Evolutionary conservation across 2,113 vertebrate species (phyloP).

Genomic region (Cyanoderma ruficeps): DNA sequence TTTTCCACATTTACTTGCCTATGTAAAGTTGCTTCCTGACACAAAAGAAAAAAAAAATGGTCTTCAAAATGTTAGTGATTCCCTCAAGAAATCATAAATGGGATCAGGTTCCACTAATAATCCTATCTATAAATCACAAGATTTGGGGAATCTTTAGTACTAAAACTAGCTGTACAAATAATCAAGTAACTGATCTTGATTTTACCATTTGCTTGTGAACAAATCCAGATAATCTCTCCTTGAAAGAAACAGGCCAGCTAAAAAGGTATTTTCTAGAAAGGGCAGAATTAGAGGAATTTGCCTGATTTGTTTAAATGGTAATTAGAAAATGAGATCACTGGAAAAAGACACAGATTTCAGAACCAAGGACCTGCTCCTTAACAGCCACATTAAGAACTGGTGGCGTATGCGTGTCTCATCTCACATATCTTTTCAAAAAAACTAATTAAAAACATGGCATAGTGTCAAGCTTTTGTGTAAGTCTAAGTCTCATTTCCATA

Average conservation of each 20-base stretch:
- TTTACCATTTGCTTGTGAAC: background rate
- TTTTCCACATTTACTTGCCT: background rate
- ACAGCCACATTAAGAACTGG: background rate
- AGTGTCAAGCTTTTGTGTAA: constrained; percentile 32
- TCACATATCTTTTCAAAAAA: background rate
- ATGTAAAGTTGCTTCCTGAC: background rate
- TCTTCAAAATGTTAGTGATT: background rate
- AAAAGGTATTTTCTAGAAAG: background rate
- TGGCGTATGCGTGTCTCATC: background rate
- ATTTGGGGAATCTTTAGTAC: background rate
- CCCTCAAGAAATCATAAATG: background rate
- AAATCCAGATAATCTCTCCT: background rate
- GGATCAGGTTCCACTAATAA: background rate
- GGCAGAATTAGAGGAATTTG: background rate
- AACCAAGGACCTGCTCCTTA: background rate
- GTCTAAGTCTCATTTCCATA: constrained; percentile 52
- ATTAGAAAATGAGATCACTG: background rate
- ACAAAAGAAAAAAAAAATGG: background rate
- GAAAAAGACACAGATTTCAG: background rate
- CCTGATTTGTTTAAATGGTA: background rate
- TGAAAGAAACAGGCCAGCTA: background rate
- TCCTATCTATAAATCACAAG: background rate
- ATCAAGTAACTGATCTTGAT: background rate
- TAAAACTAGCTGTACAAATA: background rate
- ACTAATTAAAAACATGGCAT: constrained; percentile 30